phyloP scores from a whole-genome alignment of 2,797 vertebrate genomes.

The Hemitrygon akajei region DNA sequence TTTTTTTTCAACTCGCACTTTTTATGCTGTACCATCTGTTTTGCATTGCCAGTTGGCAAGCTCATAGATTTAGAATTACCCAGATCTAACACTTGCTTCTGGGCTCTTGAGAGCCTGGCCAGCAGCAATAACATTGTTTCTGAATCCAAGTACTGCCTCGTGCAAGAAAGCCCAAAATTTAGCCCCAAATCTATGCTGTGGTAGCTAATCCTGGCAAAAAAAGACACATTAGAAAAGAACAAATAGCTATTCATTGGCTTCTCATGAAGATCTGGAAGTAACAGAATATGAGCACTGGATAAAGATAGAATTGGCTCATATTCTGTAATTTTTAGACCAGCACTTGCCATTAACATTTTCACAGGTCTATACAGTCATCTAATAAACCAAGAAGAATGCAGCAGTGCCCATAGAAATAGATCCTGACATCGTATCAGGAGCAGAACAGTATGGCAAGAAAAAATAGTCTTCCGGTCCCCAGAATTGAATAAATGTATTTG shows the following conservation, averaged over 20 bases:
- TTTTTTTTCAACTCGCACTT: not conserved
- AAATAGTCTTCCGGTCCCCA: not conserved
- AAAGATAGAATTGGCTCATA: not conserved
- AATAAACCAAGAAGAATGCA: not conserved
- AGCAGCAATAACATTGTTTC: not conserved
- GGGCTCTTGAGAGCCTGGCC: not conserved
- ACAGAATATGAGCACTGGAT: not conserved
- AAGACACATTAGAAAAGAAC: not conserved
- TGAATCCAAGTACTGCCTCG: not conserved
- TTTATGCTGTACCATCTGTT: conserved; percentile 9
- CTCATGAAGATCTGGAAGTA: not conserved
- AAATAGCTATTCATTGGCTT: not conserved
- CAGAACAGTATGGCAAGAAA: not conserved
- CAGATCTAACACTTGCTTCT: not conserved
- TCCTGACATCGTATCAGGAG: not conserved
- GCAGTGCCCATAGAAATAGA: not conserved
- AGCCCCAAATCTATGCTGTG: not conserved
- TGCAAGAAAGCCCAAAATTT: too few species aligned
- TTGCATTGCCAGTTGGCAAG: not conserved
- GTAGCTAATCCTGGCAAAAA: not conserved
- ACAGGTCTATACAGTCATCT: not conserved
- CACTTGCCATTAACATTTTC: not conserved
- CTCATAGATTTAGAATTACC: not conserved
- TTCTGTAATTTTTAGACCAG: not conserved
- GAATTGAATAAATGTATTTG: not conserved